These are phyloP conservation scores for Homarus gammarus DNA, from an alignment of 2,888 invertebrate species.

Conservation along the genomic window DNA sequence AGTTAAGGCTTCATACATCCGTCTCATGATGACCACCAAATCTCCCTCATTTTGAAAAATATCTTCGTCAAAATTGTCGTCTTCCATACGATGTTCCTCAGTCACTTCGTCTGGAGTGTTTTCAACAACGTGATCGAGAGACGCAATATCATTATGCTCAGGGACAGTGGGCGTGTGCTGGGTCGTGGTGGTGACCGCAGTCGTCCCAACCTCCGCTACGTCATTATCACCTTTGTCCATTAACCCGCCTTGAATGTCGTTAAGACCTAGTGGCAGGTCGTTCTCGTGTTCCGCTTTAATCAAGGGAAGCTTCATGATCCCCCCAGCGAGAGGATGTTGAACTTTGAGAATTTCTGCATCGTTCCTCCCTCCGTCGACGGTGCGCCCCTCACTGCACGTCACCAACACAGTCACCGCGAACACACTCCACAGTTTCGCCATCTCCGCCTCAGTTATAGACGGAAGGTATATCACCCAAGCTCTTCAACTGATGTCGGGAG, in stretches of 20 bases:
- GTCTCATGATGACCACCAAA: conserved; percentile 51
- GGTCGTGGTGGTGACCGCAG: not conserved
- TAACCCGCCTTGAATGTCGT: conserved; percentile 42
- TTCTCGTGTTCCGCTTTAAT: not conserved
- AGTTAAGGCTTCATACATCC: conserved; percentile 65
- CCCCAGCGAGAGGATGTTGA: conserved; percentile 7
- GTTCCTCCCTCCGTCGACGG: conserved; percentile 50
- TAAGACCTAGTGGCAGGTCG: not conserved
- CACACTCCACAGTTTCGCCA: conserved; percentile 21
- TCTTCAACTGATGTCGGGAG: not conserved
- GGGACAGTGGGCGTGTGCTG: not conserved
- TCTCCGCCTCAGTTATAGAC: not conserved
- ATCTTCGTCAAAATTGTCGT: conserved; percentile 45
- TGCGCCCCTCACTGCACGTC: conserved; percentile 2
- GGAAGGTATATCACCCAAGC: too few species aligned
- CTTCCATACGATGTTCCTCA: not conserved
- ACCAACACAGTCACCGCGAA: conserved; percentile 9
- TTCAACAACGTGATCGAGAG: not conserved
- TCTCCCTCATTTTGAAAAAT: conserved; percentile 51
- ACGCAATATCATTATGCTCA: conserved; percentile 23
- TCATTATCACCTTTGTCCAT: conserved; percentile 38
- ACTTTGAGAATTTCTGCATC: conserved; percentile 14
- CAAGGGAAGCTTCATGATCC: not conserved
- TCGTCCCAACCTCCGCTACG: not conserved
- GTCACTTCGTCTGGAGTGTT: not conserved